Evolutionary conservation across 2,888 invertebrate species (phyloP), one percentile per base, ranked within the genome.

Genomic region (Drosophila cognata): DNA sequence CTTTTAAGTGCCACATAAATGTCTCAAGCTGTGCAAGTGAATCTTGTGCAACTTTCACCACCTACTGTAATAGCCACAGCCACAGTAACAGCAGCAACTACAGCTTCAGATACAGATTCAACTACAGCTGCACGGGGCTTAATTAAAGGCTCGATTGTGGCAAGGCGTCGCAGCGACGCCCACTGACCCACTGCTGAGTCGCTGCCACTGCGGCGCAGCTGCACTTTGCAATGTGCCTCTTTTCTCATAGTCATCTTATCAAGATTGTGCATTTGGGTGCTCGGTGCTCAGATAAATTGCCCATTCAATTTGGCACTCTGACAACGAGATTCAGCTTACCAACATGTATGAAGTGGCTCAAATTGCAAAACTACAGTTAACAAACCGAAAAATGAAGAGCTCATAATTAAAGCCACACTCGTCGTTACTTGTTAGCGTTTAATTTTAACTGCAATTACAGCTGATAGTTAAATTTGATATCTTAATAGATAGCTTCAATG

Each of bases 1-100:
- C 89, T 85, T 81, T 84, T 75, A 81, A 84, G 71, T 80, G 88
- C 80, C 82, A 87, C 87, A 89, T 89, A 79, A 85, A 85, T 84
- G 84, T 82, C 88, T 79, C 89, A 77, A 59, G 82, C 82, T 87
- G 64, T 69, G 71, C 63, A 72, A 88, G 79, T 88, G 84, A 74
- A 88, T 81, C 78, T 85, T 78, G 88, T 71, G 82, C 83, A 86
- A 86, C 84, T 84, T 88, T 84, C 84, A 88, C 84, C 84, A 33
- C 58, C 56, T 28, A 28, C 65, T 64, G 78, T 52, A 35, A 55
- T 64, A 63, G 52, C 52, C 4, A n/a, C 61, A 53, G n/a, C 41
- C 6, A 11, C 41, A 46, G 46, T 16, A 16, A 21, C 13, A 21
- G 7, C 46, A 46, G 25, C 21, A 46, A 13, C 21, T 4, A 46